Base-by-base conservation (phyloP, 2,888 invertebrate species). In the Leptopterna dolabrata region DNA sequence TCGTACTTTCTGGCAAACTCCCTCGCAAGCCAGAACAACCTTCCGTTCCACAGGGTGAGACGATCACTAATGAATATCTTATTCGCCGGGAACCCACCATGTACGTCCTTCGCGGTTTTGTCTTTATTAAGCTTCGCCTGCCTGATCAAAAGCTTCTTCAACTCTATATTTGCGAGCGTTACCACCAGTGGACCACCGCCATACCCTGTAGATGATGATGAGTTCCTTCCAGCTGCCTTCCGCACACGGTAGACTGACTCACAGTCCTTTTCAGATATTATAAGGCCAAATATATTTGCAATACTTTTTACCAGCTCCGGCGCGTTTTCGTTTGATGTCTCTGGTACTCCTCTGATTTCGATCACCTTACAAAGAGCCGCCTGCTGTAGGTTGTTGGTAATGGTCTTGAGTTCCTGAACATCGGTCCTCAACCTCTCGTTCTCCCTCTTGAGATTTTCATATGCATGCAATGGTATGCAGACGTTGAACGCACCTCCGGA, bases 1-100 rank as follows among this genome's bases (percentile, higher is more conserved):
- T 71, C 71, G n/a, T 71, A 71, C 71, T 71, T 30, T n/a, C n/a
- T 71, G 29, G 71, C 71, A 71, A 71, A 71, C 1, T 71, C 30
- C 71, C 71, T 27, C 6, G 71, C 30, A 71, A 71, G 14, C 71
- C 71, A 71, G 19, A 71, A 30, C 19, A 71, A 30, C 6, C 71
- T 27, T 13, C 9, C 30, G 71, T 71, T 71, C 2, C 9, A 6
- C 9, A n/a, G 71, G 1, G 71, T 71, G 14, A 71, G 71, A 13
- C 30, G 27, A 6, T 71, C 71, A n/a, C 30, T 71, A 11, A 71
- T n/a, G 30, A n/a, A 71, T 3, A 71, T 71, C 19, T 30, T 71
- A 29, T 27, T 71, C 1, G 27, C 1, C 1, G 71, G 30, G 11
- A 27, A 71, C 6, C 11, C 30, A 71, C 1, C 11, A 71, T 71